Conservation (phyloP, 92 coral and sea anemone species). For the Bergia sp. region DNA sequence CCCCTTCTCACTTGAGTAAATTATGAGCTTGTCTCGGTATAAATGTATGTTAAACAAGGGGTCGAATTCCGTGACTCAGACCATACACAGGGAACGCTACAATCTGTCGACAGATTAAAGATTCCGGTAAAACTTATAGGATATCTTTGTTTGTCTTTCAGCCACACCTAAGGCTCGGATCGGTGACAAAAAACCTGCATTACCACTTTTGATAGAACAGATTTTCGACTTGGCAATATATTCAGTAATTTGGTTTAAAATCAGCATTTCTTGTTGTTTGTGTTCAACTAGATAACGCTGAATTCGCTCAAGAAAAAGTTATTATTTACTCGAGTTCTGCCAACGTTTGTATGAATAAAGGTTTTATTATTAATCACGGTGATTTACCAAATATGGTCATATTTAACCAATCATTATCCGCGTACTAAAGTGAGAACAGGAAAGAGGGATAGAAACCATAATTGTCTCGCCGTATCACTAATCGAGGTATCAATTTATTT, state of each 20-base stretch:
- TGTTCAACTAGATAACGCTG: background rate
- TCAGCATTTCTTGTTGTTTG: background rate
- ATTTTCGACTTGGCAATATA: background rate
- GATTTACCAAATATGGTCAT: conserved; percentile 45
- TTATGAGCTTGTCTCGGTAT: conserved; percentile 13
- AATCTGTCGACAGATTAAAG: conserved; percentile 45
- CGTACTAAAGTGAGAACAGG: conserved; percentile 33
- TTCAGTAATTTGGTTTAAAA: background rate
- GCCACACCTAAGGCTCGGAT: conserved; percentile 22
- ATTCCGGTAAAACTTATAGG: conserved; percentile 40
- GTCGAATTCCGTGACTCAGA: conserved; percentile 32
- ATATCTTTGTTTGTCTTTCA: conserved; percentile 34
- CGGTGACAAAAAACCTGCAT: background rate
- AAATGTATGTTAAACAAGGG: conserved; percentile 28
- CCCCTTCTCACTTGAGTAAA: background rate
- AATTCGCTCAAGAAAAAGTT: background rate
- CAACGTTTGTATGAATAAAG: conserved; percentile 13
- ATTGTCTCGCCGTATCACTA: conserved; percentile 44
- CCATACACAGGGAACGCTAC: conserved; percentile 19
- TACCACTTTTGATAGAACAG: background rate
- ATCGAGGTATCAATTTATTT: conserved; percentile 48
- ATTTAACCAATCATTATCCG: conserved; percentile 7
- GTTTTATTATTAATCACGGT: background rate
- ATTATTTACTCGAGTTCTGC: conserved; percentile 8
- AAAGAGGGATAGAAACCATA: conserved; percentile 16